Conservation (phyloP, 30 jellyfish, hydroid and myxozoan genomes). For the Pelagia noctiluca region DNA sequence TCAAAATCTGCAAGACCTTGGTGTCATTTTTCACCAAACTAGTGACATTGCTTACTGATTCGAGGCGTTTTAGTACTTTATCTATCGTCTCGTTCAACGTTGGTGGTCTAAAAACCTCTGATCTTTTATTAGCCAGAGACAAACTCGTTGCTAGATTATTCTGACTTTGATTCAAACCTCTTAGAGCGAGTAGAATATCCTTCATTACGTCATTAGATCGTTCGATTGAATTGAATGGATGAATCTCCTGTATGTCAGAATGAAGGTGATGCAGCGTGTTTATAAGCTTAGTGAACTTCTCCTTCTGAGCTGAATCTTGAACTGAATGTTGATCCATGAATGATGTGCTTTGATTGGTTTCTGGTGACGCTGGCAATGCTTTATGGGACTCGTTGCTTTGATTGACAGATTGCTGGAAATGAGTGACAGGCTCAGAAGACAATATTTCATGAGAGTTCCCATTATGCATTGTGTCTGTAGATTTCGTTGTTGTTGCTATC, state of each 20-base stretch:
- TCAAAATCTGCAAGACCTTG: background rate
- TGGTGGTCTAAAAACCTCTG: constrained; percentile 43
- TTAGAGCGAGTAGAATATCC: constrained; percentile 36
- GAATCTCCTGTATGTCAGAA: constrained; percentile 28
- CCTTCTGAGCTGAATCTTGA: constrained; percentile 12
- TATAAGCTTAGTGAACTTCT: constrained; percentile 34
- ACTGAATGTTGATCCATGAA: too few species aligned
- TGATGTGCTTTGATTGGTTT: too few species aligned
- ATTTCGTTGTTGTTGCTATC: too few species aligned
- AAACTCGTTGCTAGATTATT: background rate
- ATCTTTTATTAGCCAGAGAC: constrained; percentile 38
- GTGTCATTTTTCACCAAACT: background rate
- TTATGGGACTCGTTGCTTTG: too few species aligned
- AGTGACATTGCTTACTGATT: too few species aligned
- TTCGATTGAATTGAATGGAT: constrained; percentile 32
- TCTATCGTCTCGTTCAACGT: too few species aligned
- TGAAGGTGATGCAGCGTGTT: constrained; percentile 34
- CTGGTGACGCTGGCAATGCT: too few species aligned
- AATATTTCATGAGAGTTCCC: too few species aligned
- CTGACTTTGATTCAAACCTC: constrained; percentile 29
- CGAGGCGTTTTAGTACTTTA: too few species aligned
- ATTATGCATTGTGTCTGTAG: too few species aligned
- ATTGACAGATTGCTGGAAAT: too few species aligned
- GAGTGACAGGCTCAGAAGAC: too few species aligned
- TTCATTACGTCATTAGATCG: constrained; percentile 44